Percentiles rank a stretch among this genome's conserved stretches.
Conservation (phyloP, 1,140 invertebrate genomes). For the Eurytemora carolleeae region DNA sequence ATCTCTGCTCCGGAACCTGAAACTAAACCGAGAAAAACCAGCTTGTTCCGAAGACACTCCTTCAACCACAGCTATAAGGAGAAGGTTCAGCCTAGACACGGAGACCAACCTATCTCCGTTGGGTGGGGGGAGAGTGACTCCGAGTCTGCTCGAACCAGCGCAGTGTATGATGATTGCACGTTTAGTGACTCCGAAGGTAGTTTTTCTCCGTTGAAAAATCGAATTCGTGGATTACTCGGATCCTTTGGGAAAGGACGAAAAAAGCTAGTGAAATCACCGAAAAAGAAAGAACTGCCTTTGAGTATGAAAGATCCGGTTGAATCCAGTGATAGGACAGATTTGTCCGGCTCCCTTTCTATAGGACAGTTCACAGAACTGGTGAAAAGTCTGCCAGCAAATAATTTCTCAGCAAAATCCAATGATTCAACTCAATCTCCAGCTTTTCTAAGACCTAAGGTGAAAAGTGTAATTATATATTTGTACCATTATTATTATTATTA, state of each 20-base stretch:
- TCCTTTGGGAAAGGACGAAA: constrained; percentile 21
- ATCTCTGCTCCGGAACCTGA: neutral
- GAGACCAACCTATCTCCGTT: constrained; percentile 9
- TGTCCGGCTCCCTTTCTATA: constrained; percentile 11
- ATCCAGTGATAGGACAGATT: neutral
- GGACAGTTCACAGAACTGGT: constrained; percentile 8
- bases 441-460: neutral
- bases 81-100: neutral
- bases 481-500: too few relatives aligned
- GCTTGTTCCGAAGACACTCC: constrained; percentile 5
- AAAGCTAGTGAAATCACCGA: constrained; percentile 4
- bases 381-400: neutral
- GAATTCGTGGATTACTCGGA: constrained; percentile 19
- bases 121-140: constrained; percentile 1
- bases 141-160: constrained; percentile 6
- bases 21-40: neutral
- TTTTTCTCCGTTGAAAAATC: constrained; percentile 11
- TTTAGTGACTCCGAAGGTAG: constrained; percentile 6
- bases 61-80: constrained; percentile 8
- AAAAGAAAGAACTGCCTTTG: neutral
- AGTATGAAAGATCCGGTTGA: neutral
- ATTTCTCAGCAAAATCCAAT: neutral
- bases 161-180: constrained; percentile 7
- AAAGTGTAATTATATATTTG: too few relatives aligned
- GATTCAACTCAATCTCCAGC: constrained; percentile 1